phyloP scores from a whole-genome alignment of 2,888 invertebrate genomes.

The Ectemnius continuus region DNA sequence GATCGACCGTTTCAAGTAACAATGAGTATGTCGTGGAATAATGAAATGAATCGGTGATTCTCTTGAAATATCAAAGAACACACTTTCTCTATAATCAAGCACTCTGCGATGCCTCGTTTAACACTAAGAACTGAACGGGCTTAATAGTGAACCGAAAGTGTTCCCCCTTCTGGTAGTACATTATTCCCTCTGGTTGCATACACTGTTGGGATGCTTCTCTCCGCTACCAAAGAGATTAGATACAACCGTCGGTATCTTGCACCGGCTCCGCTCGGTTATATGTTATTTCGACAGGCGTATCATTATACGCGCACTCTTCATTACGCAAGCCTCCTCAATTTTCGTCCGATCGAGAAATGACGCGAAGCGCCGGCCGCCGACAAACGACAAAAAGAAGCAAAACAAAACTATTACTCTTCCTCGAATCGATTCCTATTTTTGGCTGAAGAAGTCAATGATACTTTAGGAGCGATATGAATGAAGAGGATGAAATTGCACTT shows the following conservation, averaged over 20 bases:
- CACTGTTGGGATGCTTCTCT: conserved; percentile 26
- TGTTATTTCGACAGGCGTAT: conserved; percentile 31
- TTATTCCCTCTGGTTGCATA: conserved; percentile 50
- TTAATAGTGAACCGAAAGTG: conserved; percentile 55
- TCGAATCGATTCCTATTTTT: too few species aligned
- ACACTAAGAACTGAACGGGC: conserved; percentile 42
- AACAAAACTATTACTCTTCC: too few species aligned
- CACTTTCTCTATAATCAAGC: conserved; percentile 46
- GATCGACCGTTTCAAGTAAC: too few species aligned
- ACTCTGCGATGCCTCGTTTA: conserved; percentile 37
- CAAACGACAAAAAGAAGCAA: too few species aligned
- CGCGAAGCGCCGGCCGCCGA: too few species aligned
- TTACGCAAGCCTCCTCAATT: too few species aligned
- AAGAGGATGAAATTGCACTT: too few species aligned
- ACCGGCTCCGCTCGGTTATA: conserved; percentile 7
- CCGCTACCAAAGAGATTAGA: conserved; percentile 48
- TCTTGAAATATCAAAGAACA: conserved; percentile 10
- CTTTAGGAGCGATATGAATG: too few species aligned
- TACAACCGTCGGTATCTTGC: conserved; percentile 50
- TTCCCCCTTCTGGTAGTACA: conserved; percentile 48
- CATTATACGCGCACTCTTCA: neutral
- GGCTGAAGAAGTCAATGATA: too few species aligned
- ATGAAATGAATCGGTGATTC: neutral
- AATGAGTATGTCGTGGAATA: too few species aligned
- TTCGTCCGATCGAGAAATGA: too few species aligned